These are phyloP conservation scores for Orientallactaga bullata DNA, from an alignment of 2,113 vertebrate species.

Conservation along the genomic window DNA sequence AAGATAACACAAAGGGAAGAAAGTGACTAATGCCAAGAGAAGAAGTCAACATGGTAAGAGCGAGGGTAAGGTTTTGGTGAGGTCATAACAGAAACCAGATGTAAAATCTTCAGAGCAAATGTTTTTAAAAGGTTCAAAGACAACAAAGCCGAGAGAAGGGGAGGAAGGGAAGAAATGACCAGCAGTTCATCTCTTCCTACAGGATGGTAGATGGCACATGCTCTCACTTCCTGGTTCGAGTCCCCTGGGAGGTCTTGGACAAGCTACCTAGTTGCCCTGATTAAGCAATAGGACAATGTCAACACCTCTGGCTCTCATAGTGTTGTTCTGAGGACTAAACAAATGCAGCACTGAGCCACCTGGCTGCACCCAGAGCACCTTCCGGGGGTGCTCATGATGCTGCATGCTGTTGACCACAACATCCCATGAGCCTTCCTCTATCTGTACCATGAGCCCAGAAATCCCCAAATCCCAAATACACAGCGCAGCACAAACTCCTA, in stretches of 20 bases:
- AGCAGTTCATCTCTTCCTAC: conserved; percentile 46
- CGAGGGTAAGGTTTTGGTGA: conserved; percentile 54
- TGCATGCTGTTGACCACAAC: background rate
- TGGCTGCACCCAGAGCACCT: background rate
- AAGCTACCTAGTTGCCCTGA: background rate
- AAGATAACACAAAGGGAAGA: conserved; percentile 47
- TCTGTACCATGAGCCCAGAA: background rate
- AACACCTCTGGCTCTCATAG: background rate
- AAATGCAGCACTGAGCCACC: background rate
- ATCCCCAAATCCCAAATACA: background rate
- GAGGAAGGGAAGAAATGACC: background rate
- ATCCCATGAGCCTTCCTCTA: background rate
- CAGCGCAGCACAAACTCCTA: background rate
- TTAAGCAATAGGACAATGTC: background rate
- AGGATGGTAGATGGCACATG: conserved; percentile 4
- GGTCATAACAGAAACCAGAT: conserved; percentile 63
- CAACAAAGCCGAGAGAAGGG: conserved; percentile 39
- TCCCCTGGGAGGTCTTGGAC: background rate
- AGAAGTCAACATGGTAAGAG: conserved; percentile 35
- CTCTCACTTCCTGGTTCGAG: conserved; percentile 33
- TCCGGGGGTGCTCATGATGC: too few relatives aligned
- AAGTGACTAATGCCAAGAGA: conserved; percentile 29
- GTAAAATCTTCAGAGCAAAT: conserved; percentile 25
- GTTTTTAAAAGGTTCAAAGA: conserved; percentile 44
- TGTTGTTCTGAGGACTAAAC: background rate